These are phyloP conservation scores for Brachyptera risi DNA, from an alignment of 2,888 invertebrate species.

Conservation along the genomic window DNA sequence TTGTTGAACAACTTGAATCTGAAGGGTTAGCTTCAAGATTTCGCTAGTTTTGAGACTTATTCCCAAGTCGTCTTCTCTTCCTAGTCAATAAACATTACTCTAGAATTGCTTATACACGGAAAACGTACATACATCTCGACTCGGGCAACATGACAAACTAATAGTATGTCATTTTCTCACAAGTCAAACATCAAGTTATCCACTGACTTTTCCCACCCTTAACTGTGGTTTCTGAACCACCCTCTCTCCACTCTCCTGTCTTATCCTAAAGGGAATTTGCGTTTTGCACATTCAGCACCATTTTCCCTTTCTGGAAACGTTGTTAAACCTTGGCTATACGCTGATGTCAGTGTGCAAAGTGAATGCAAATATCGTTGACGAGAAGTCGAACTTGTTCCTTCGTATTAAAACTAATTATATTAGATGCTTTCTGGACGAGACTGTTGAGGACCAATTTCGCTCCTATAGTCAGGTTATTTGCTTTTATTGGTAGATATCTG, in stretches of 20 bases:
- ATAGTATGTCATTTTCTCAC: conserved; percentile 12
- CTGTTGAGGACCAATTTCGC: background rate
- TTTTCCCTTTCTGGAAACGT: conserved; percentile 12
- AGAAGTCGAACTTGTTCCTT: too few relatives aligned
- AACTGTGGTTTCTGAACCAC: background rate
- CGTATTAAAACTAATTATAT: conserved; percentile 26
- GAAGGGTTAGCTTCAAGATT: too few relatives aligned
- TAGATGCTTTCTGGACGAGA: conserved; percentile 2
- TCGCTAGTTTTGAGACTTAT: too few relatives aligned
- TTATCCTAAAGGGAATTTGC: conserved; percentile 23
- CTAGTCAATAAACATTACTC: too few relatives aligned
- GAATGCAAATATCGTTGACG: conserved; percentile 25
- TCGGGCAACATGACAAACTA: conserved; percentile 1
- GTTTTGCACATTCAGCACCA: conserved; percentile 26
- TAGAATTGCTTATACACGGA: too few relatives aligned
- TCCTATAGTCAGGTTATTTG: too few relatives aligned
- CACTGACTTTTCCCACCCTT: background rate
- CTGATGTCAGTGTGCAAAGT: conserved; percentile 23
- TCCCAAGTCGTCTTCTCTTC: too few relatives aligned
- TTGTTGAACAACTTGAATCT: too few relatives aligned
- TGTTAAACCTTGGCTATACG: conserved; percentile 14
- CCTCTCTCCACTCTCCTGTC: conserved; percentile 2
- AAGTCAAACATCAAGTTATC: conserved; percentile 22
- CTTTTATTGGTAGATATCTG: background rate
- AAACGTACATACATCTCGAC: too few relatives aligned